Base-by-base conservation (phyloP, 2,888 invertebrate species). In the Polydrusus cervinus region DNA sequence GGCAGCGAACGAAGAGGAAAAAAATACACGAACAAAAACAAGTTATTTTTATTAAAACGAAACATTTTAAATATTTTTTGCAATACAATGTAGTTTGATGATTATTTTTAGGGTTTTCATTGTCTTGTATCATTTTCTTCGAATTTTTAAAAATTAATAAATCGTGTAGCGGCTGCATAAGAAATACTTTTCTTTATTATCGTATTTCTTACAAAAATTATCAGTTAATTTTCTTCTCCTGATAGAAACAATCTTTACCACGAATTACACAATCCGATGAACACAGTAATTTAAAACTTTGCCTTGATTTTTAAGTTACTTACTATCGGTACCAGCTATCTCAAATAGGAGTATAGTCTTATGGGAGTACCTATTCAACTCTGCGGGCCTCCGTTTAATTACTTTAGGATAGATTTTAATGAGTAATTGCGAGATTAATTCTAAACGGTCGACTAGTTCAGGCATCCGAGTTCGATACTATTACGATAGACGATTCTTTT, bases 351-450 rank as follows among this genome's bases (percentile, higher is more conserved):
- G 74, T 73, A 68, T 16, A 53, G 68, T 55, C 69, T 66, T 75
- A 75, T 75, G 67, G 71, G 75, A 62, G 71, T 71, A 66, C 60
- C 71, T 71, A 66, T 62, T 72, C 68, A 47, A 55, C 78, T 77
- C 78, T 53, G 79, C 78, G 64, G 79, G 80, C 78, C 78, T 71
- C 79, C 75, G 80, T 78, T 81, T 81, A 81, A 81, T 81, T 81
- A 80, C 79, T 78, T 78, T 76, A 75, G 75, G 74, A 77, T 79
- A 78, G 80, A 81, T 81, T 80, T 78, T 81, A 81, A 81, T 79
- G 80, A 79, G 78, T 76, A 74, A 74, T 74, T 71, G 74, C 70
- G 75, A 79, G 81, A 80, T 81, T 79, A 79, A 78, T 76, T 71
- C 49, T 68, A 62, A 73, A 71, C 74, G 75, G 72, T 76, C 55